A percentile compares a stretch with the other conserved stretches of the same genome.
These are phyloP conservation scores for Hystrix brachyura DNA, from an alignment of 2,113 vertebrate genomes.

Conservation along the genomic window DNA sequence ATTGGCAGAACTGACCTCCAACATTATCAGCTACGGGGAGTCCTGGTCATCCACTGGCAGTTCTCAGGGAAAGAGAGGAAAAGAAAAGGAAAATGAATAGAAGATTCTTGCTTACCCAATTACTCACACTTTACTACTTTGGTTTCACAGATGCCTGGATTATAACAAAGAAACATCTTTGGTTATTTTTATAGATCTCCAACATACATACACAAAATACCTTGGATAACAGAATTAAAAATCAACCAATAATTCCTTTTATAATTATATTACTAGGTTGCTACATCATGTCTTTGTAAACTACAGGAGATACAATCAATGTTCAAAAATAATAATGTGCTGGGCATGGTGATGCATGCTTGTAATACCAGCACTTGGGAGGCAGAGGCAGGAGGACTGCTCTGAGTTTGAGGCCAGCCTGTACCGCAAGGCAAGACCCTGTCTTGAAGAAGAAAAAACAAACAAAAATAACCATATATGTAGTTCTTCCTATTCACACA, in stretches of 20 bases:
- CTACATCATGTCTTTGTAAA: conserved; percentile 38
- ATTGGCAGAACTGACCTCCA: conserved; percentile 64
- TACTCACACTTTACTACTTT: conserved; percentile 62
- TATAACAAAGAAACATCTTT: background rate
- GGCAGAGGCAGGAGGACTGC: no score
- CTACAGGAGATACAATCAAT: background rate
- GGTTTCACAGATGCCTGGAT: conserved; percentile 49
- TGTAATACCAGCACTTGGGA: no score
- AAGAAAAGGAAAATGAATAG: conserved; percentile 68
- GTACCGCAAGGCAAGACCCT: no score
- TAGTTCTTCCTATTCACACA: conserved; percentile 18
- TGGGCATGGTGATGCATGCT: no score
- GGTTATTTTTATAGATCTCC: conserved; percentile 48
- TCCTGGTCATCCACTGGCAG: conserved; percentile 81
- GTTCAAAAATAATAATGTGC: background rate
- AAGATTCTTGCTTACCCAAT: conserved; percentile 19
- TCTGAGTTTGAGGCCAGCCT: no score
- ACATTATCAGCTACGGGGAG: conserved; percentile 80
- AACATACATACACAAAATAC: background rate
- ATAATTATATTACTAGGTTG: conserved; percentile 45
- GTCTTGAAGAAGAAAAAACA: no score
- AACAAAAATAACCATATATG: background rate
- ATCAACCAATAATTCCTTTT: conserved; percentile 10
- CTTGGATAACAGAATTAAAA: conserved; percentile 31
- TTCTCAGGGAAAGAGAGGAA: conserved; percentile 81